These are phyloP conservation scores for Chrysolina americana DNA, from an alignment of 2,888 invertebrate genomes.

Conservation along the genomic window DNA sequence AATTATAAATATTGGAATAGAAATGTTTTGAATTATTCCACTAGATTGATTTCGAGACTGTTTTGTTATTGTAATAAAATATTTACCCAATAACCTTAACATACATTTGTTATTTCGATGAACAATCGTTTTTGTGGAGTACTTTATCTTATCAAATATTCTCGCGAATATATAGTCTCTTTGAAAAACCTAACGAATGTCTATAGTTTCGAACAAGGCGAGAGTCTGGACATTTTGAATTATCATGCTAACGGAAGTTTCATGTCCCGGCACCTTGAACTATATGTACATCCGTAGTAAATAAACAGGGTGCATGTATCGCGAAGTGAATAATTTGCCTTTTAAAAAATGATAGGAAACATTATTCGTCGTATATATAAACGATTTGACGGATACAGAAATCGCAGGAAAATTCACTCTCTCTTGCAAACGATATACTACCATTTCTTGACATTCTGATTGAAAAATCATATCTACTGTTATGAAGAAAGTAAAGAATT, in stretches of 20 bases:
- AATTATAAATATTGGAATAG: too few relatives aligned
- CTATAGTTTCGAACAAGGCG: background rate
- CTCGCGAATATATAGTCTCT: conserved; percentile 6
- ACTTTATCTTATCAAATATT: background rate
- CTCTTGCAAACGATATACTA: too few relatives aligned
- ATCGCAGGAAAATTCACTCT: too few relatives aligned
- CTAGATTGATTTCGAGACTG: background rate
- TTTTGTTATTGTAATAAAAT: background rate
- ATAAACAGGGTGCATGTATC: background rate
- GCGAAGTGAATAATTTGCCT: background rate
- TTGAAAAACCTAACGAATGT: conserved; percentile 12
- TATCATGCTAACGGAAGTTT: background rate
- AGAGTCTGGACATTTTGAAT: background rate
- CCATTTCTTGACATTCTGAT: too few relatives aligned
- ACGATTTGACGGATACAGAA: too few relatives aligned
- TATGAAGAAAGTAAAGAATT: too few relatives aligned
- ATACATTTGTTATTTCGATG: conserved; percentile 1
- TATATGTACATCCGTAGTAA: background rate
- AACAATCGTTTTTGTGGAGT: background rate
- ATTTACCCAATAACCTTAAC: conserved; percentile 10
- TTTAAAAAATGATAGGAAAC: too few relatives aligned
- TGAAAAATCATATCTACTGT: too few relatives aligned
- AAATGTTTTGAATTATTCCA: too few relatives aligned
- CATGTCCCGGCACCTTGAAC: background rate
- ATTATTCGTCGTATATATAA: too few relatives aligned